A percentile compares a stretch with the other conserved stretches of the same genome.
These are phyloP conservation scores for Dreissena rostriformis DNA, from an alignment of 1,140 invertebrate genomes.

Conservation along the genomic window DNA sequence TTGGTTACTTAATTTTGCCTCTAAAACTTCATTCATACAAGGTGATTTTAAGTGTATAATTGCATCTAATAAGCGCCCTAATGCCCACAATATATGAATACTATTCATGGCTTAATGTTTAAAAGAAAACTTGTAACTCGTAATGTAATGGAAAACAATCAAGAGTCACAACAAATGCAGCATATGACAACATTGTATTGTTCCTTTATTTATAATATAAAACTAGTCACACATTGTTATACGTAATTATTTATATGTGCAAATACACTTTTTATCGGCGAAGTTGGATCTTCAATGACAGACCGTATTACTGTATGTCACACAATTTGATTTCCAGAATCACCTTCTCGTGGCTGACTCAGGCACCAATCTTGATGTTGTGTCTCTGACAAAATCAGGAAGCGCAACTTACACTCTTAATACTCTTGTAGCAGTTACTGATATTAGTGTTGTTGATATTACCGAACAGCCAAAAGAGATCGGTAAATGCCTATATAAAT, in stretches of 20 bases:
- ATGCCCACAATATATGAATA: too few relatives aligned
- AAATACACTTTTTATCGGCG: not conserved
- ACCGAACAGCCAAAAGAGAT: not conserved
- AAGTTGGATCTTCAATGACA: not conserved
- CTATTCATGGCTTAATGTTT: too few relatives aligned
- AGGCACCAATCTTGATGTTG: not conserved
- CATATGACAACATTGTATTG: not conserved
- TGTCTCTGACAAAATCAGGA: conserved; percentile 1
- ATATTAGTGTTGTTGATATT: conserved; percentile 13
- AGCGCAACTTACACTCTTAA: not conserved
- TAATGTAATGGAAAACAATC: not conserved
- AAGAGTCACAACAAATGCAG: not conserved
- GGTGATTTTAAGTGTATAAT: not conserved
- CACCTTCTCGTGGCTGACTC: not conserved
- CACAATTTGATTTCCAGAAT: conserved; percentile 7
- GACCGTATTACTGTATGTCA: not conserved
- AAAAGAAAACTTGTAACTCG: not conserved
- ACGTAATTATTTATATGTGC: not conserved
- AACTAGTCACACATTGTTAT: not conserved
- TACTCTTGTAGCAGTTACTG: not conserved
- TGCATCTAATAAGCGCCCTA: not conserved
- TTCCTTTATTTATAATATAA: not conserved
- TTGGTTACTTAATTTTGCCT: not conserved
- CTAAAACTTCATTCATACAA: not conserved
- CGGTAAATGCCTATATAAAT: not conserved